A percentile compares a stretch with the other conserved stretches of the same genome.
These are phyloP conservation scores for Polypedilum vanderplanki DNA, from an alignment of 1,140 invertebrate species.

Conservation along the genomic window DNA sequence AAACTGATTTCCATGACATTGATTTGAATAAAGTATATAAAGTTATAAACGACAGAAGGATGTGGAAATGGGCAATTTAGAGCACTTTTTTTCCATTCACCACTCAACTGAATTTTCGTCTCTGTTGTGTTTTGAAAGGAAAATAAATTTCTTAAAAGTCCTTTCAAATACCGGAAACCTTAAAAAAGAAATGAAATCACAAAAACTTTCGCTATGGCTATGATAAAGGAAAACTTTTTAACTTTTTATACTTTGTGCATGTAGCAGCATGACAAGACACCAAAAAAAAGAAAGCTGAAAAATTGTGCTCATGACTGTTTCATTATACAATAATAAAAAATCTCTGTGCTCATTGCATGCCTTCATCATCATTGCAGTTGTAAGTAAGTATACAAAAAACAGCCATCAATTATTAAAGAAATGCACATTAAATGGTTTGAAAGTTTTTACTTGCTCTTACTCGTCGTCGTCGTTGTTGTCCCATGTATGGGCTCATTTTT, in stretches of 20 bases:
- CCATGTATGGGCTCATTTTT: background rate
- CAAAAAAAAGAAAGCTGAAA: constrained; percentile 26
- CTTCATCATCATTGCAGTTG: background rate
- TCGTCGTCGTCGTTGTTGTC: background rate
- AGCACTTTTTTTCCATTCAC: background rate
- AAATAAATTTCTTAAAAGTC: background rate
- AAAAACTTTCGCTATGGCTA: too few relatives aligned
- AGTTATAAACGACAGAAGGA: background rate
- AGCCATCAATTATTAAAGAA: constrained; percentile 13
- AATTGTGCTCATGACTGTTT: constrained; percentile 24
- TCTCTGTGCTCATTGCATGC: constrained; percentile 7
- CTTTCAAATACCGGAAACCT: background rate
- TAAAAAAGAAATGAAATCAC: background rate
- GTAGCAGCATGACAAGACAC: background rate
- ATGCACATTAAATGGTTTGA: constrained; percentile 13
- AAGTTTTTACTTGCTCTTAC: background rate
- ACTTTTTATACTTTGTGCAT: background rate
- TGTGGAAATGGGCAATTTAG: background rate
- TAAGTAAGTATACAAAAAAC: background rate
- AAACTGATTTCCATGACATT: background rate
- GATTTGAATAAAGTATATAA: background rate
- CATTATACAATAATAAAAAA: background rate
- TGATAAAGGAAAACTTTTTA: too few relatives aligned
- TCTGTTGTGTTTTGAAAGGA: background rate
- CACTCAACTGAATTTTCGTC: too few relatives aligned